Percentiles rank a stretch among this genome's conserved stretches.
Evolutionary conservation across 2,888 invertebrate species (phyloP).

Genomic region (Altica lythri): DNA sequence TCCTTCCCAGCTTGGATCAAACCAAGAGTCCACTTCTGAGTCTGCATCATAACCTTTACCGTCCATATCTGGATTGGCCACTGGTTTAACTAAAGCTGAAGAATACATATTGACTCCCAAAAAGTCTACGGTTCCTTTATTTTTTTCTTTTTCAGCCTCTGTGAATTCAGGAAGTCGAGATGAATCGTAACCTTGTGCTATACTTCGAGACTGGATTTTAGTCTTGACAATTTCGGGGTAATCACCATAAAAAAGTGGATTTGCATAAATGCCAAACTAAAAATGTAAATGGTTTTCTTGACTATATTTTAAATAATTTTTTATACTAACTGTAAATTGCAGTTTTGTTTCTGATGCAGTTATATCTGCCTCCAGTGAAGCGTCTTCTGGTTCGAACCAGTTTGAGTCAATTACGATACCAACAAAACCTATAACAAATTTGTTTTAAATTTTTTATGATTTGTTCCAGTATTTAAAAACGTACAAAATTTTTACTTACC

Average conservation of each 20-base stretch:
- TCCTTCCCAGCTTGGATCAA: conserved; percentile 14
- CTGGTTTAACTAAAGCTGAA: neutral
- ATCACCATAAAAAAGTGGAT: conserved; percentile 70
- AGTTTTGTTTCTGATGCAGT: conserved; percentile 22
- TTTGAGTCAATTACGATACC: conserved; percentile 18
- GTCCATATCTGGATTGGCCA: neutral
- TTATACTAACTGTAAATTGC: conserved; percentile 23
- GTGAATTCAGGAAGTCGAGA: conserved; percentile 69
- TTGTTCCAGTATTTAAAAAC: conserved; percentile 7
- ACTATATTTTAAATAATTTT: too few relatives aligned
- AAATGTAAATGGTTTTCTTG: neutral
- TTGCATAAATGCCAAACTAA: conserved; percentile 36
- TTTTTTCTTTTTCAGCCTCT: conserved; percentile 61
- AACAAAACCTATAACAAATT: neutral
- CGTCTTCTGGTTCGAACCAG: conserved; percentile 22
- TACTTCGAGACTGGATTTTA: conserved; percentile 64
- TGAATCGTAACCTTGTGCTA: conserved; percentile 61
- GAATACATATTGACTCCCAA: conserved; percentile 27
- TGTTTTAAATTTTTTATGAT: neutral
- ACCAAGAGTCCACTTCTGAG: conserved; percentile 5
- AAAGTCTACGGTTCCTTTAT: conserved; percentile 60
- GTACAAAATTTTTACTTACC: conserved; percentile 29
- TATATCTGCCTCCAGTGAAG: conserved; percentile 7
- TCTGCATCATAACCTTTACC: conserved; percentile 14
- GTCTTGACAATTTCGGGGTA: conserved; percentile 69